Evolutionary conservation across 2,888 invertebrate species (phyloP).

Genomic region (Polyploca ridens): DNA sequence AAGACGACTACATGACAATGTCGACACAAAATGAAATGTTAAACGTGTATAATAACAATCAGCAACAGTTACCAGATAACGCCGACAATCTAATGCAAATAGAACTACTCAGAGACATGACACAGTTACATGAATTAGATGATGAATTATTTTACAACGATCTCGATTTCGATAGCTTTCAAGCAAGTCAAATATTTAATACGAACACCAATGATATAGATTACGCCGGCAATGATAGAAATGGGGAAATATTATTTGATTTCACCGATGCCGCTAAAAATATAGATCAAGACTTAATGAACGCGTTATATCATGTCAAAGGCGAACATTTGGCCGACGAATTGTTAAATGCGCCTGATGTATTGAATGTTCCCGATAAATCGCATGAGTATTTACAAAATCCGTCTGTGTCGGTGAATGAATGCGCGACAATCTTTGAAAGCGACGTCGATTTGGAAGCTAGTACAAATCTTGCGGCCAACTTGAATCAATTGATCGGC

Average conservation of each 20-base stretch:
- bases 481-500: conserved; percentile 76
- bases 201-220: conserved; percentile 60
- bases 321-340: conserved; percentile 65
- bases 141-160: conserved; percentile 76
- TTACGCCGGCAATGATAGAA: conserved; percentile 51
- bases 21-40: conserved; percentile 59
- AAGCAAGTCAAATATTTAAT: conserved; percentile 67
- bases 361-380: conserved; percentile 39
- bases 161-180: conserved; percentile 73
- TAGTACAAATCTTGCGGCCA: conserved; percentile 74
- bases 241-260: conserved; percentile 66
- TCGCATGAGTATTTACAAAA: conserved; percentile 37
- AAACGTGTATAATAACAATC: conserved; percentile 48
- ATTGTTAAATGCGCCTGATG: conserved; percentile 57
- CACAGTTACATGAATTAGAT: conserved; percentile 70
- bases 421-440: conserved; percentile 78
- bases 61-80: conserved; percentile 39
- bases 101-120: conserved; percentile 75
- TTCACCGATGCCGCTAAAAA: conserved; percentile 58
- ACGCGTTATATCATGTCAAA: conserved; percentile 63
- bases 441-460: conserved; percentile 78
- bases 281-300: conserved; percentile 74
- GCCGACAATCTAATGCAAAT: conserved; percentile 70
- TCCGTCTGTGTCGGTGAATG: conserved; percentile 62
- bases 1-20: conserved; percentile 75